Base-by-base conservation (phyloP, 1,140 invertebrate species). In the Zeugodacus cucurbitae region DNA sequence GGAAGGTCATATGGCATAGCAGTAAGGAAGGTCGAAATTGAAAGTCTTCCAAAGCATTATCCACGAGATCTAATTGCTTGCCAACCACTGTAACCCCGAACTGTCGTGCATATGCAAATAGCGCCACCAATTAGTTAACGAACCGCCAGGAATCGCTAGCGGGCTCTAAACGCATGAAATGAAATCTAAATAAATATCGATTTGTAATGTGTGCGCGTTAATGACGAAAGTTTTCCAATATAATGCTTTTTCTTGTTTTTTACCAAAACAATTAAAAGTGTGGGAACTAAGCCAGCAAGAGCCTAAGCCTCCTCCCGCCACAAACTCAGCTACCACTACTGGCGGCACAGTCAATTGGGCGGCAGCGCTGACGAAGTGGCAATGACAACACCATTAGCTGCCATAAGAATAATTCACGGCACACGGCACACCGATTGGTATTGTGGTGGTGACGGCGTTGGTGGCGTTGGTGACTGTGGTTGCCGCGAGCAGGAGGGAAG, bases 161-260 rank as follows among this genome's bases (percentile, higher is more conserved):
- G 48, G 2, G 48, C 48, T 62, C n/a, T 62, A 32, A 67, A 11
- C 64, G 10, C 10, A 67, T 26, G 7, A 67, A 29, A 26, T 64
- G 62, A 29, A 64, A 67, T 67, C 64, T 67, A 34, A 67, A 67
- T 67, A 67, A 67, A 67, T 67, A 67, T 67, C 64, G 64, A 67
- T 67, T 67, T 67, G 58, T 62, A 62, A 62, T 62, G n/a, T 62
- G 64, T 67, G 64, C 26, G 29, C 14, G n/a, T 67, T 67, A 67
- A 67, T 67, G 64, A 17, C 26, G 29, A 67, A 67, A 67, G 8
- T 67, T 67, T 67, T 67, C 64, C 64, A 67, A 67, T 67, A 67
- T 32, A n/a, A 62, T 0, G 14, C 6, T 54, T 54, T 54, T 54
- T 54, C 6, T 54, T 59, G 64, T 67, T 32, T 67, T 67, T 67